Conservation (phyloP, 2,888 invertebrate species). For the Dryobota labecula region DNA sequence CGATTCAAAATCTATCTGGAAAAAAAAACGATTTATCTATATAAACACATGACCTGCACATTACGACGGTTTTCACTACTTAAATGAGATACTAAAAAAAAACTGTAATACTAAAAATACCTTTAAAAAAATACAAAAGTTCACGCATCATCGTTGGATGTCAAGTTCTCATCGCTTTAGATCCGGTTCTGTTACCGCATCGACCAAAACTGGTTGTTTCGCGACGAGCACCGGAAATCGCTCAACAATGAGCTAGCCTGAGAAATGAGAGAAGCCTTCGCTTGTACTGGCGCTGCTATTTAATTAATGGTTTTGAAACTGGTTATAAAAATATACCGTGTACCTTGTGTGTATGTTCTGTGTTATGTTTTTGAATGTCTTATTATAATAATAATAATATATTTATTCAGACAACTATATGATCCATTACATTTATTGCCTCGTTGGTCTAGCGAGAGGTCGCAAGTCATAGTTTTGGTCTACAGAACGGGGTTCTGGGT, state of each 20-base stretch:
- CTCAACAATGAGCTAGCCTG: conserved; percentile 57
- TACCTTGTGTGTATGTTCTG: not conserved
- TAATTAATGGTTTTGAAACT: conserved; percentile 34
- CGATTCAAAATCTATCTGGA: conserved; percentile 2
- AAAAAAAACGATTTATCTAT: not conserved
- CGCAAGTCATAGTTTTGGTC: not conserved
- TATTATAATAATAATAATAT: too few species aligned
- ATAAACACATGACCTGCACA: too few species aligned
- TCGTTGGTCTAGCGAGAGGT: too few species aligned
- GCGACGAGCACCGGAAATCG: conserved; percentile 59
- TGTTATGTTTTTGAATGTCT: not conserved
- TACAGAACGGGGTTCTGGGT: not conserved
- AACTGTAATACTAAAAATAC: not conserved
- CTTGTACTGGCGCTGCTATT: conserved; percentile 19
- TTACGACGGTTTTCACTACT: not conserved
- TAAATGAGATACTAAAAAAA: not conserved
- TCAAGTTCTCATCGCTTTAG: conserved; percentile 42
- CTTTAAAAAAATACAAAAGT: not conserved
- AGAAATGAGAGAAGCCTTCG: conserved; percentile 40
- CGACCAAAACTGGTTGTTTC: conserved; percentile 56
- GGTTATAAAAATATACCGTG: not conserved
- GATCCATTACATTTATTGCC: too few species aligned
- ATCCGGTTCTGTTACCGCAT: conserved; percentile 47
- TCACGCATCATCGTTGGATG: conserved; percentile 15
- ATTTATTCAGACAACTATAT: too few species aligned